Evolutionary conservation across 2,797 vertebrate species (phyloP), one percentile per base, ranked within the genome.

Genomic region (Melanotaenia trifasciata): DNA sequence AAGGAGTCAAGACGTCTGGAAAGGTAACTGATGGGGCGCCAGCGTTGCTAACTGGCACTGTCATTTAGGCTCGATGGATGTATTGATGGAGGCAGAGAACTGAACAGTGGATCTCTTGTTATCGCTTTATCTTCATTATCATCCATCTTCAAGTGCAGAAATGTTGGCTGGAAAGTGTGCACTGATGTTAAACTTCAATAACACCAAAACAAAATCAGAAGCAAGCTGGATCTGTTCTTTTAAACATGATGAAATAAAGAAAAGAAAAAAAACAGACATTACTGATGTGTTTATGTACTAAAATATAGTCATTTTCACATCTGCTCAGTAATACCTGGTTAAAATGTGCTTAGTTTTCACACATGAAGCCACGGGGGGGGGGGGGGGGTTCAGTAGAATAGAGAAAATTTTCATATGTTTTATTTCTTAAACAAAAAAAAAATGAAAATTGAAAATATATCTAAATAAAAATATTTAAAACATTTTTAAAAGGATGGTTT

Each of bases 1-100:
- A 99, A 89, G 98, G 98, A 61, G 97, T 99, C 90, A 99, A 97
- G 94, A 98, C 97, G 73, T 99, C 98, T 80, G 98, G 98, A 89
- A 99, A 99, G 97, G 98, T 99, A 91, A 67, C 54, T 32, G 63
- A 58, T 50, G 22, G 88, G 84, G 82, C 69, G 81, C 84, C 88
- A 78, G 80, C 40, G 11, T 62, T 81, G 83, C 83, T 90, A 74
- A 87, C 32, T 61, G 73, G 64, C 64, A 69, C 83, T 71, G 68
- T 82, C 76, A 73, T 79, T 87, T 77, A 83, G 62, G 58, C 36
- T 40, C 62, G 65, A 81, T 84, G 67, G 73, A 88, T 82, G 54
- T 77, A 77, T 78, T 33, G 63, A 74, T 58, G 66, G 59, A 51
- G 57, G 32, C 61, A 70, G 53, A 69, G 45, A 50, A 30, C 30